phyloP scores from a whole-genome alignment of 2,113 vertebrate species.

The Tinamus guttatus region DNA sequence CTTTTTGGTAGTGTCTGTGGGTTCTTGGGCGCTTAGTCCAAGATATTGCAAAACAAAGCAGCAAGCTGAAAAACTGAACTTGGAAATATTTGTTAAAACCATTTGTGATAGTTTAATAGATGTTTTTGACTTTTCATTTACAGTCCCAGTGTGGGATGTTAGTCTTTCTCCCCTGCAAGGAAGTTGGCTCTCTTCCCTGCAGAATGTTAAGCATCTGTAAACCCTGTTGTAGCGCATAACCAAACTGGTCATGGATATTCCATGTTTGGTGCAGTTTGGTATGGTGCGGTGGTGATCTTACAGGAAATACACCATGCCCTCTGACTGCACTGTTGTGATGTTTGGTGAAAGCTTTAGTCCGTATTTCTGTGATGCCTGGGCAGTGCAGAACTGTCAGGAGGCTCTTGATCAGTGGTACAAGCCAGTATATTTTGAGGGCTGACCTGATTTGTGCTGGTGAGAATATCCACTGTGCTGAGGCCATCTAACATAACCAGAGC shows the following conservation, averaged over 20 bases:
- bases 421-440: background rate
- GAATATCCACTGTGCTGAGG: background rate
- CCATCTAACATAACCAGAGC: fast-evolving
- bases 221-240: no score
- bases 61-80: background rate
- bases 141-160: background rate
- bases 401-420: background rate
- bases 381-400: background rate
- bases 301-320: background rate
- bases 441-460: background rate
- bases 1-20: background rate
- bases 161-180: background rate
- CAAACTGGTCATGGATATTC: background rate
- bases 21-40: background rate
- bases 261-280: background rate
- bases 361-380: background rate
- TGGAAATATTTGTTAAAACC: background rate
- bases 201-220: background rate
- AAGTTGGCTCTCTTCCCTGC: background rate
- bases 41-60: background rate
- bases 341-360: background rate
- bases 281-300: background rate
- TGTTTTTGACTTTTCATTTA: background rate
- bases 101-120: background rate
- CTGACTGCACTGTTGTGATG: background rate